phyloP scores from a whole-genome alignment of 2,797 vertebrate genomes.

The Pipistrellus kuhlii region DNA sequence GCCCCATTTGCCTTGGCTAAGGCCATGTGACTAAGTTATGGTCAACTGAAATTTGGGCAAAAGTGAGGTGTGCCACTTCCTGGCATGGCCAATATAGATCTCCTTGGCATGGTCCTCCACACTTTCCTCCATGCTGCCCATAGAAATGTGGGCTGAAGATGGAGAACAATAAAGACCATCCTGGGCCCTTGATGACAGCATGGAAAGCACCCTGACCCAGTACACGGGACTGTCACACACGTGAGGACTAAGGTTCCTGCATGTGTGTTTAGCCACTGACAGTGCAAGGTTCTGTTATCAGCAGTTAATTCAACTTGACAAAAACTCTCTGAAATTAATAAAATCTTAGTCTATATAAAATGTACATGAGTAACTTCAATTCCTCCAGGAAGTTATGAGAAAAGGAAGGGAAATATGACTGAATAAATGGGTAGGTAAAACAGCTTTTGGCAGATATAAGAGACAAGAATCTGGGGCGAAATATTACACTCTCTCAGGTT shows the following conservation, averaged over 20 bases:
- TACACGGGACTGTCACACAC: fast-evolving
- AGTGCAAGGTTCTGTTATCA: fast-evolving
- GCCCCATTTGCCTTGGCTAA: background rate
- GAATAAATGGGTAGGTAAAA: too few relatives aligned
- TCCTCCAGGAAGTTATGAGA: background rate
- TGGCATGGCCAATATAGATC: fast-evolving
- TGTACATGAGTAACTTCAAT: background rate
- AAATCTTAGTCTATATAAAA: background rate
- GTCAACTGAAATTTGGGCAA: background rate
- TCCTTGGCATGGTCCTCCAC: fast-evolving
- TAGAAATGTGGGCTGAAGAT: background rate
- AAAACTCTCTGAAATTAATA: background rate
- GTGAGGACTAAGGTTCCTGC: background rate
- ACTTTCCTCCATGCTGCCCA: too few relatives aligned
- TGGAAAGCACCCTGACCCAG: background rate
- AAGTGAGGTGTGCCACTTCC: background rate
- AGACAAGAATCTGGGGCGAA: background rate
- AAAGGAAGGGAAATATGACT: background rate
- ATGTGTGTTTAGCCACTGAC: background rate
- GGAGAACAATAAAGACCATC: fast-evolving
- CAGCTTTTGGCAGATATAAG: background rate
- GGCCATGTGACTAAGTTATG: background rate
- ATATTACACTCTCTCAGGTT: background rate
- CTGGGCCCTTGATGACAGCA: background rate
- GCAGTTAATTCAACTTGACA: background rate